phyloP scores from a whole-genome alignment of 2,113 vertebrate species.

The Anolis sagrei region DNA sequence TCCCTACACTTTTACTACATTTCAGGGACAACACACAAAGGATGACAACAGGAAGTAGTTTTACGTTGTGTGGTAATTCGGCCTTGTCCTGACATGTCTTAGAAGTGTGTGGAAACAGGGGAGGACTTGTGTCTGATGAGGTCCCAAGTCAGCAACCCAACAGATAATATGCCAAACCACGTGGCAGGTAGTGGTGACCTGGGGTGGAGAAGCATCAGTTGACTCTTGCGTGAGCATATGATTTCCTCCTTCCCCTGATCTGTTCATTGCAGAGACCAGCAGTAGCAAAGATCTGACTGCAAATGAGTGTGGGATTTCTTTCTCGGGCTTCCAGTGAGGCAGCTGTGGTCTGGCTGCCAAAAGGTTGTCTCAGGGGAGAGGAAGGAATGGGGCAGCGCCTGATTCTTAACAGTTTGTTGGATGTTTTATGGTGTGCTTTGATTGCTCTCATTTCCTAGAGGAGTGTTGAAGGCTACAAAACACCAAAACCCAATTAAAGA shows the following conservation, averaged over 20 bases:
- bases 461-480: not conserved
- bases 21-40: no score
- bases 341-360: not conserved
- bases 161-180: not conserved
- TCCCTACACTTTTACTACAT: no score
- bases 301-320: not conserved
- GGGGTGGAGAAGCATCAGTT: not conserved
- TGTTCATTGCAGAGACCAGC: not conserved
- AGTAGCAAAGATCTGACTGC: not conserved
- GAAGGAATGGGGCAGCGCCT: not conserved
- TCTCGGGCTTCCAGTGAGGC: not conserved
- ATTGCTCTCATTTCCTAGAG: conserved; percentile 28
- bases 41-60: no score
- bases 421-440: conserved; percentile 2
- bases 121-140: no score
- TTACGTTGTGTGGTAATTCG: no score
- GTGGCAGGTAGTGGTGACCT: not conserved
- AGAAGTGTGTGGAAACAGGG: no score
- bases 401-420: not conserved
- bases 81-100: no score
- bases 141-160: not conserved
- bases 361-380: not conserved
- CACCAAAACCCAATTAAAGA: conserved; percentile 1
- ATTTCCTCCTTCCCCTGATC: not conserved
- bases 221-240: not conserved